These are phyloP conservation scores for Cyanoliseus patagonus DNA, from an alignment of 2,113 vertebrate species.

Conservation along the genomic window DNA sequence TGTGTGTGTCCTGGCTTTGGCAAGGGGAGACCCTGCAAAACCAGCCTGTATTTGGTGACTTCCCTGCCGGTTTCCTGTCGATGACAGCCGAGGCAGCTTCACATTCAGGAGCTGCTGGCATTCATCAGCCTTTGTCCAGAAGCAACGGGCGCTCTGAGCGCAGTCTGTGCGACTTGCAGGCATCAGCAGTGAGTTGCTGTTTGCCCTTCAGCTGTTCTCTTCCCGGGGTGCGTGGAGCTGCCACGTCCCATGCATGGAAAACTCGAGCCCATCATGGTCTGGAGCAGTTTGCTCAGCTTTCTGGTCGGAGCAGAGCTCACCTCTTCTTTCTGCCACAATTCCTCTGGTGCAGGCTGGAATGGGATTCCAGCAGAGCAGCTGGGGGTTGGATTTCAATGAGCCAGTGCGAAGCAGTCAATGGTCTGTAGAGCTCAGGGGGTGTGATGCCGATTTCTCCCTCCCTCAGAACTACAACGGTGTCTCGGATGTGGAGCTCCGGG, in stretches of 20 bases:
- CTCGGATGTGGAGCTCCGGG: slow-evolving; percentile 91
- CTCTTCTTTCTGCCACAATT: not conserved
- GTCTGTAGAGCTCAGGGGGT: rapidly evolving
- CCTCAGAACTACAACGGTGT: slow-evolving; percentile 92
- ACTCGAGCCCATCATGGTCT: rapidly evolving
- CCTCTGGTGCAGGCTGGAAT: not conserved
- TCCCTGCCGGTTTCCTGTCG: not conserved
- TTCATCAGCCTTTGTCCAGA: not conserved
- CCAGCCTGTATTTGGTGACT: not conserved
- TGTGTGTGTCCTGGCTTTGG: rapidly evolving
- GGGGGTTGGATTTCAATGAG: not conserved
- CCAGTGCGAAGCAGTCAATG: rapidly evolving
- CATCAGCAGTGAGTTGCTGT: not conserved
- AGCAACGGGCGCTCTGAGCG: not conserved
- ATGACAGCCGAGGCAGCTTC: not conserved
- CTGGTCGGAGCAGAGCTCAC: not conserved
- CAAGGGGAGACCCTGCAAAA: not conserved
- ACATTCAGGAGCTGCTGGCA: too few species aligned
- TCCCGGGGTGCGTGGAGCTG: too few species aligned
- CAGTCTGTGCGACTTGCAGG: not conserved
- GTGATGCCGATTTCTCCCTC: not conserved
- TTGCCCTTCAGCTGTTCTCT: not conserved
- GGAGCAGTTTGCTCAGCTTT: not conserved
- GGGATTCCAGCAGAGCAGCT: not conserved
- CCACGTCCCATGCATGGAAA: not conserved